These are phyloP conservation scores for Formica exsecta DNA, from an alignment of 1,140 invertebrate species.

Conservation along the genomic window DNA sequence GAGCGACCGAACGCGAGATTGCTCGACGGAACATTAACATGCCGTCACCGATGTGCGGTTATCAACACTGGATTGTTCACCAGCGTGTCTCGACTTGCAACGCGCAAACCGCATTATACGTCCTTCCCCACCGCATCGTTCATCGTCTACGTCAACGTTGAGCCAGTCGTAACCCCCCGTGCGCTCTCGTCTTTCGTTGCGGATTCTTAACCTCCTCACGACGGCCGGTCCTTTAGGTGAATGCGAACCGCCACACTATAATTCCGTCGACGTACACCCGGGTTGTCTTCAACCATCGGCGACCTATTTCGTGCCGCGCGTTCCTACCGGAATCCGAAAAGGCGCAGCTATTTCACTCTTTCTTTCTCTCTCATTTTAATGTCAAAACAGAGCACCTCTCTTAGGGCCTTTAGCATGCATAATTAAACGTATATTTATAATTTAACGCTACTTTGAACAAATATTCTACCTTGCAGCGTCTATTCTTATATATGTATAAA, in stretches of 20 bases:
- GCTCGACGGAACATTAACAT: conserved; percentile 78
- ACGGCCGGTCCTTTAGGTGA: conserved; percentile 47
- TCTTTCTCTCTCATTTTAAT: background rate
- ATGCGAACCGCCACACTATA: conserved; percentile 53
- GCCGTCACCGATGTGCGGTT: conserved; percentile 77
- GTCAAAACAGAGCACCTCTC: background rate
- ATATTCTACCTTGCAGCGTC: background rate
- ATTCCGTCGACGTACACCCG: conserved; percentile 45
- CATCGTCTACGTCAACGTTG: conserved; percentile 38
- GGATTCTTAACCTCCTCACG: conserved; percentile 62
- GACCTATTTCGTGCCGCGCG: conserved; percentile 61
- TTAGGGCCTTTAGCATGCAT: background rate
- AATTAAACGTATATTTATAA: conserved; percentile 5
- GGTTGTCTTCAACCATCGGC: conserved; percentile 63
- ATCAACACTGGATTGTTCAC: conserved; percentile 80
- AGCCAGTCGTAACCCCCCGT: conserved; percentile 41
- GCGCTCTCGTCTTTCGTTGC: conserved; percentile 34
- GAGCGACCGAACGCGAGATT: conserved; percentile 71
- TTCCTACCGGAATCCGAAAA: conserved; percentile 33
- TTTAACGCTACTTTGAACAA: conserved; percentile 19
- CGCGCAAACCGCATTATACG: conserved; percentile 66
- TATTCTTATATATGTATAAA: background rate
- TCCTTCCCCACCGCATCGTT: conserved; percentile 56
- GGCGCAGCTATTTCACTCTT: background rate
- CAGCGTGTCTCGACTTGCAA: conserved; percentile 79